Conservation (phyloP, 1,140 invertebrate species). For the Lepidurus packardi region DNA sequence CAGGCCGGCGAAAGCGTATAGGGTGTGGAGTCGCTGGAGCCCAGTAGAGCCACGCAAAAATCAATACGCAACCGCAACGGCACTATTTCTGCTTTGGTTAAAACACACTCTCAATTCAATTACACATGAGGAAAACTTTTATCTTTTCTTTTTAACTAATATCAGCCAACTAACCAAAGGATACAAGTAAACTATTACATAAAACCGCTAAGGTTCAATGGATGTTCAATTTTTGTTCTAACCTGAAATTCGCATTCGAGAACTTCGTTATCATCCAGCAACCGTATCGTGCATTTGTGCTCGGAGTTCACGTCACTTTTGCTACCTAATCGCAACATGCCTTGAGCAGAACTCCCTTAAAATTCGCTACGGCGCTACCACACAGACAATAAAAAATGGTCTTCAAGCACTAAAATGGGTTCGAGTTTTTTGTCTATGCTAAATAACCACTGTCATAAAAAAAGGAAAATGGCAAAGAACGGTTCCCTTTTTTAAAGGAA, state of each 20-base stretch:
- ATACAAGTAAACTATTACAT: conserved; percentile 33
- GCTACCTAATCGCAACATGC: conserved; percentile 66
- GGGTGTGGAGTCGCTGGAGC: conserved; percentile 6
- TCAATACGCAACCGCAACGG: conserved; percentile 16
- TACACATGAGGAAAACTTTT: background rate
- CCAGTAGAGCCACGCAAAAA: conserved; percentile 1
- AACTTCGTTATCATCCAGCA: conserved; percentile 90
- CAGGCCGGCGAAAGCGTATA: conserved; percentile 4
- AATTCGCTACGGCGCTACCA: conserved; percentile 9
- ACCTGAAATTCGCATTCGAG: conserved; percentile 94
- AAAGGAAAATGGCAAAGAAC: background rate
- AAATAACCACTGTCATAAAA: conserved; percentile 3
- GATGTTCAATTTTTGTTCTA: conserved; percentile 41
- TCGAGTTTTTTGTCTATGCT: background rate
- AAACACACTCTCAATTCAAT: conserved; percentile 37
- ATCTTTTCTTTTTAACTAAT: background rate
- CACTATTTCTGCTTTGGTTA: background rate
- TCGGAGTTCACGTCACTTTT: conserved; percentile 78
- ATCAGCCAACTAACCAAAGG: background rate
- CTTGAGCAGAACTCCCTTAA: conserved; percentile 9
- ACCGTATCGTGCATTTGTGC: conserved; percentile 86
- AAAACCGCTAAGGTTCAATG: background rate
- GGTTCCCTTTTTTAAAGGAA: background rate
- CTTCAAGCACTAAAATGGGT: conserved; percentile 1
- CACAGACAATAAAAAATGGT: conserved; percentile 12